Base-by-base conservation (phyloP, 2,888 invertebrate species). In the Diplazon laetatorius region DNA sequence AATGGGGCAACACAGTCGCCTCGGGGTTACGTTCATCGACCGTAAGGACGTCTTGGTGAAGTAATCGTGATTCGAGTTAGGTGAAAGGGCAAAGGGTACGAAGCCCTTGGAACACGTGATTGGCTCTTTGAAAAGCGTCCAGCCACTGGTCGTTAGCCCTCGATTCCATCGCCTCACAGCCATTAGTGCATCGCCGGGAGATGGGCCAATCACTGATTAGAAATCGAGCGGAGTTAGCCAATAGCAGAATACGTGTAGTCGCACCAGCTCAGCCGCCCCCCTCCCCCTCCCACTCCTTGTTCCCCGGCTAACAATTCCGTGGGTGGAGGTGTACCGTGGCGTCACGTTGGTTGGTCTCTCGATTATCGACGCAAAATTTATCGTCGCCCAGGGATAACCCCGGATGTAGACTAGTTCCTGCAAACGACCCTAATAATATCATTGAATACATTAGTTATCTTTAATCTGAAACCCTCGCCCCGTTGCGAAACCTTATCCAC, bases 351-450 rank as follows among this genome's bases (percentile, higher is more conserved):
- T 88, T 87, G n/a, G n/a, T n/a, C n/a, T n/a, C n/a, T n/a, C n/a
- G n/a, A n/a, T 88, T 88, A 88, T 87, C 83, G 85, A 83, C 84
- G 81, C 76, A 86, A 82, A 88, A 90, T 89, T 89, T 87, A 90
- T 84, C 84, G 82, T 80, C 83, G 78, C 84, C 89, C 77, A 80
- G 89, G 89, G 88, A 89, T 86, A 73, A 68, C 83, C 83, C 85
- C 82, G 84, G 86, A 85, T 86, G 81, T 84, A 85, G 77, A 80
- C 85, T 85, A 85, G 84, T 87, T 87, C 84, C 86, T 84, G 83
- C 71, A 78, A 85, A 85, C 85, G 87, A 87, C 86, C 85, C 85
- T 90, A 90, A 90, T 89, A 89, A 88, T 86, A 83, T 85, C 86
- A 89, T 89, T 88, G 88, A 86, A 89, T 87, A 85, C 86, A 87